phyloP scores from a whole-genome alignment of 2,888 invertebrate species.

The Drosophila percnosoma region DNA sequence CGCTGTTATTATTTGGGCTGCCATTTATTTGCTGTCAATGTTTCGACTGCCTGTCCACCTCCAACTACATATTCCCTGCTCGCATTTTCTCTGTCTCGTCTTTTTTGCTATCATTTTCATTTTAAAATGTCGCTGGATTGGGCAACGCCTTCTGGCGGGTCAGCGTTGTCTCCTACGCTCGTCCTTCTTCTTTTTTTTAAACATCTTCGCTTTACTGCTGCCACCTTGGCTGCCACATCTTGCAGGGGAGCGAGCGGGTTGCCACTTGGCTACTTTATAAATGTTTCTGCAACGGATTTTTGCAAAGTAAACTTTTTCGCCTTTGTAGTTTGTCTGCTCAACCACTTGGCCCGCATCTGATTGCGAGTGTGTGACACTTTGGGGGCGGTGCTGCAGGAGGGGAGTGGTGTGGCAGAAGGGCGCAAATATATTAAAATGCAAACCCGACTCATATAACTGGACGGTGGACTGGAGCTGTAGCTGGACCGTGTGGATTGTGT shows the following conservation, averaged over 20 bases:
- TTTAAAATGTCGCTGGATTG: conserved; percentile 75
- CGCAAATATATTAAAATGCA: conserved; percentile 80
- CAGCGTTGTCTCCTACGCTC: conserved; percentile 46
- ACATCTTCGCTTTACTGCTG: neutral
- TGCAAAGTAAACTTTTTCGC: conserved; percentile 79
- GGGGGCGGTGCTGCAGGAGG: conserved; percentile 26
- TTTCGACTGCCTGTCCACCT: conserved; percentile 56
- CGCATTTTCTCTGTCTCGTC: conserved; percentile 1
- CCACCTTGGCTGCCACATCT: conserved; percentile 27
- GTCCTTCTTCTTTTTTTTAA: conserved; percentile 38
- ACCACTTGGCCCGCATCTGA: conserved; percentile 75
- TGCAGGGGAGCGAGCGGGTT: conserved; percentile 35
- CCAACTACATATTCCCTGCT: conserved; percentile 6
- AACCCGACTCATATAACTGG: conserved; percentile 79
- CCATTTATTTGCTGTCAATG: conserved; percentile 83
- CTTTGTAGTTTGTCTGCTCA: conserved; percentile 63
- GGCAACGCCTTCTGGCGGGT: conserved; percentile 64
- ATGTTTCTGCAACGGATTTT: conserved; percentile 79
- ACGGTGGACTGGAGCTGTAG: conserved; percentile 14
- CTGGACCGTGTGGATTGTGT: conserved; percentile 18
- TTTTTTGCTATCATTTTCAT: conserved; percentile 75
- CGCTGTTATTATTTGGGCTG: conserved; percentile 82
- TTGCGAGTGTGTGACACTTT: conserved; percentile 73
- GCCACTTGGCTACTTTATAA: conserved; percentile 73
- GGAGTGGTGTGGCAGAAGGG: conserved; percentile 18